Evolutionary conservation across 2,113 vertebrate genomes (phyloP), one percentile per base, ranked within the genome.

Genomic region (Alexandromys fortis): DNA sequence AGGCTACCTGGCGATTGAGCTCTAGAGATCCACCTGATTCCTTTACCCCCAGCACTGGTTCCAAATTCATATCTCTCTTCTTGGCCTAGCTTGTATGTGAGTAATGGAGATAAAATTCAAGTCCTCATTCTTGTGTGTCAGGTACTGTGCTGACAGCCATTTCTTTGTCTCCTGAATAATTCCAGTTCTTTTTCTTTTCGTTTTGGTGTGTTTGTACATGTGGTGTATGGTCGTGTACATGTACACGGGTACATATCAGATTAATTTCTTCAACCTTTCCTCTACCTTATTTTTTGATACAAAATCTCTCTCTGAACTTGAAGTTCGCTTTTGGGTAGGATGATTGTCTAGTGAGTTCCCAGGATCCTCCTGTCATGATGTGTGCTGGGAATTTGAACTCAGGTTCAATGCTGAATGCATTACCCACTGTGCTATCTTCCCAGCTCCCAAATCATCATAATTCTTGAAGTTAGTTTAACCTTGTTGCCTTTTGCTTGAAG

Each of bases 401-500:
- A 47, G 13, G 42, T 78, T 47, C 17, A 13, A 30, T 49, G 45
- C 45, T 78, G 7, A 49, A 30, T 45, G 30, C 45, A 28, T 76
- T 78, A 47, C 75, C 5, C 24, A 77, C 75, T 28, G 76, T 49
- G 76, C 76, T 28, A 52, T 52, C 76, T 49, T 28, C 42, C 76
- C 26, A 78, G 14, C 26, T 45, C 42, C 76, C 13, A 78, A 78
- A 78, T 78, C 42, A 52, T 30, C 26, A 52, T 30, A 78, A 9
- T 78, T 78, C 13, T 78, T 33, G 45, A 78, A 52, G 13, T 14
- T 89, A 73, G 35, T 55, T 88, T 91, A 86, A 47, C 86, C 30
- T 88, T 63, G 33, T 35, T 97, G 47, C 33, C 49, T 88, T 91
- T 94, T 81, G 17, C 24, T 90, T 90, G 22, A 92, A 28, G 85